These are phyloP conservation scores for Poecilobothrus nobilitatus DNA, from an alignment of 2,888 invertebrate species.

Conservation along the genomic window DNA sequence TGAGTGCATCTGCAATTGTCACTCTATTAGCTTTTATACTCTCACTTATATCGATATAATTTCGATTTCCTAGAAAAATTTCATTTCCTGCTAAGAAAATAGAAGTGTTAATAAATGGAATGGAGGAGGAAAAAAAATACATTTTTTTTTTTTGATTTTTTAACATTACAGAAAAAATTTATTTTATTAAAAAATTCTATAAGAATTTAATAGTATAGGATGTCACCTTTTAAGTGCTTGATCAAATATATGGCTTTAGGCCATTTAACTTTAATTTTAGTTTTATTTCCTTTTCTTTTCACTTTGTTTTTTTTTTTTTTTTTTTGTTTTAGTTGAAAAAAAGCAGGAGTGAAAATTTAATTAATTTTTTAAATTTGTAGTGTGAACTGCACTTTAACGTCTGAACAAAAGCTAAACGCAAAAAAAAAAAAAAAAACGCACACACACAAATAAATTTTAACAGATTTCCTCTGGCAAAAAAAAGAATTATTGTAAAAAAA, in stretches of 20 bases:
- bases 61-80: background rate
- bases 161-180: background rate
- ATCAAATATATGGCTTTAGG: constrained; percentile 3
- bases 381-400: too few relatives aligned
- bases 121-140: background rate
- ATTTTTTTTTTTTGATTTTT: background rate
- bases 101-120: background rate
- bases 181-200: background rate
- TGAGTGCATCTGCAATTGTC: constrained; percentile 1
- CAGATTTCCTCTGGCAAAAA: too few relatives aligned
- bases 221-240: constrained; percentile 1
- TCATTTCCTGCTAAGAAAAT: background rate
- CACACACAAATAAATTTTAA: too few relatives aligned
- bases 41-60: constrained; percentile 1
- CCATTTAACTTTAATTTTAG: background rate
- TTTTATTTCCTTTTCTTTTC: too few relatives aligned
- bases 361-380: too few relatives aligned
- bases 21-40: background rate
- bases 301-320: too few relatives aligned
- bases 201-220: background rate
- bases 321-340: too few relatives aligned
- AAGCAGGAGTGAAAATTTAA: too few relatives aligned
- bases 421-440: too few relatives aligned
- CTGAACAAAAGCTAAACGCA: too few relatives aligned
- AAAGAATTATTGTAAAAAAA: too few relatives aligned